Percentiles rank a stretch among this genome's conserved stretches.
Conservation (phyloP, 2,888 invertebrate species). For the Brassicogethes aeneus region DNA sequence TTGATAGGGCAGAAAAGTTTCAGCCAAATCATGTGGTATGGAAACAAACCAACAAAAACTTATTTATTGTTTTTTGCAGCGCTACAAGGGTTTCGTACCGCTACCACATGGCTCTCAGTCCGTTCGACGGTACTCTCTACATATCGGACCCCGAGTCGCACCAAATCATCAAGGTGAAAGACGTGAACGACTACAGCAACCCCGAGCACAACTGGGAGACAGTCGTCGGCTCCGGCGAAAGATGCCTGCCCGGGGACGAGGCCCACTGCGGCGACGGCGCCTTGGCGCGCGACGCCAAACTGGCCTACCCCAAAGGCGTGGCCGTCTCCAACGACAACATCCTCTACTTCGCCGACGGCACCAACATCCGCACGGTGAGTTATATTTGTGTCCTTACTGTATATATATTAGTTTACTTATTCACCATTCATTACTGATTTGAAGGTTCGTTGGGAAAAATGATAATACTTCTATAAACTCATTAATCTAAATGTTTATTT, state of each 20-base stretch:
- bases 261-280: slow-evolving; percentile 96
- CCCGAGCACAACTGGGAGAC: slow-evolving; percentile 93
- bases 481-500: no score
- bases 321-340: slow-evolving; percentile 89
- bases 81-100: slow-evolving; percentile 91
- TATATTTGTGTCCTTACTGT: no score
- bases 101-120: slow-evolving; percentile 93
- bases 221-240: slow-evolving; percentile 88
- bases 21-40: no score
- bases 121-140: slow-evolving; percentile 86
- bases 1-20: no score
- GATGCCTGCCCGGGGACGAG: slow-evolving; percentile 88
- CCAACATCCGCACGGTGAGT: slow-evolving; percentile 85
- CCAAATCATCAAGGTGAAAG: slow-evolving; percentile 81
- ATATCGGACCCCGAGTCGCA: slow-evolving; percentile 95
- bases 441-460: no score
- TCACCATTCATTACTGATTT: no score
- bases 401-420: no score
- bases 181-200: slow-evolving; percentile 71
- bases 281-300: slow-evolving; percentile 82
- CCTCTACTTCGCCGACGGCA: slow-evolving; percentile 92
- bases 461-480: no score
- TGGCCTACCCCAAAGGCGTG: slow-evolving; percentile 94
- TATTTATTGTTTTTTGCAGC: slow-evolving; percentile 46
- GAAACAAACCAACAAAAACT: no score